These are phyloP conservation scores for Vicugna pacos DNA, from an alignment of 2,113 vertebrate genomes.

Conservation along the genomic window DNA sequence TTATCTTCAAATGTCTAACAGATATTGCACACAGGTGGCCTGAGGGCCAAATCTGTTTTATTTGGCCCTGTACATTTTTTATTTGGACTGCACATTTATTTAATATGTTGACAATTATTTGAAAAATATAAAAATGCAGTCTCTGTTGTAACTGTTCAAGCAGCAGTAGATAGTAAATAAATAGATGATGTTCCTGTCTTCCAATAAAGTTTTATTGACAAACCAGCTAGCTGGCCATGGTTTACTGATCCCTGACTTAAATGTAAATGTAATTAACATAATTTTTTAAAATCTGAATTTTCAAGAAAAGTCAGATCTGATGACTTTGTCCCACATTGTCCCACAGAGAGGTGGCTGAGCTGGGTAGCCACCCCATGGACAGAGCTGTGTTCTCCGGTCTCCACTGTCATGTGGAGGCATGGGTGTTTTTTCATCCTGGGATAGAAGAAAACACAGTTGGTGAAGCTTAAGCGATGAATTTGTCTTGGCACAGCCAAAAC, in stretches of 20 bases:
- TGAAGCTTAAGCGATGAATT: background rate
- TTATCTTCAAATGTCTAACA: background rate
- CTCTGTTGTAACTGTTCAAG: background rate
- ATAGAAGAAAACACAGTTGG: background rate
- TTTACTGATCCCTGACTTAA: background rate
- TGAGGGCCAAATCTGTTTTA: background rate
- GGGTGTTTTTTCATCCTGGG: background rate
- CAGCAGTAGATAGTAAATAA: background rate
- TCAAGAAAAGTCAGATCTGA: background rate
- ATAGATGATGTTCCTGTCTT: too few relatives aligned
- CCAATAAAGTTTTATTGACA: background rate
- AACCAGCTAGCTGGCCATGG: background rate
- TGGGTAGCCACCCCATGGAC: accelerated
- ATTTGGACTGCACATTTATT: background rate
- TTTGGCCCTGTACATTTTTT: background rate
- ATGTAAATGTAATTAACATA: background rate
- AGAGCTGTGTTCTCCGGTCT: background rate
- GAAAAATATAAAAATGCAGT: background rate
- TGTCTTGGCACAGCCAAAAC: background rate
- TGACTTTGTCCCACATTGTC: background rate
- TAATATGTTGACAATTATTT: background rate
- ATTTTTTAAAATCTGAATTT: background rate
- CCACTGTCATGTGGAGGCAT: background rate
- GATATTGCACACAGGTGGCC: background rate
- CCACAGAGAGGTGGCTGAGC: background rate